Conservation (phyloP, 1,140 invertebrate species). For the Pachypeltis micranthus region DNA sequence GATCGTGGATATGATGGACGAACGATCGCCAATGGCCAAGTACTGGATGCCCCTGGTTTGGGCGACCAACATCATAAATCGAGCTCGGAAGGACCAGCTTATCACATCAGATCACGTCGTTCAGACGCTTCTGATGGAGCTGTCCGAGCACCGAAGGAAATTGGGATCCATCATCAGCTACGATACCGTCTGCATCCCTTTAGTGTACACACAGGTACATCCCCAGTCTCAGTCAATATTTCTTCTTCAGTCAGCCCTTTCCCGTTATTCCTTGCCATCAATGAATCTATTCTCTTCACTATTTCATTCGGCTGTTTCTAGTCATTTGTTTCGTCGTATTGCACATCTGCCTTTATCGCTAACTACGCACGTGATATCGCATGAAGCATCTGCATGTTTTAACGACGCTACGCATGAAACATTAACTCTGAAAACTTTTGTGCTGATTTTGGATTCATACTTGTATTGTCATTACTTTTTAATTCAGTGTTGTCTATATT, state of each 20-base stretch:
- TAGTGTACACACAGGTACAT: conserved; percentile 98
- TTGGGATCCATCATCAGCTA: conserved; percentile 77
- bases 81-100: conserved; percentile 65
- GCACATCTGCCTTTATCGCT: background rate
- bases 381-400: background rate
- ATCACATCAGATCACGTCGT: conserved; percentile 78
- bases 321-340: no score
- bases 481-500: no score
- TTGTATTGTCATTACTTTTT: no score
- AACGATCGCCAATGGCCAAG: conserved; percentile 73
- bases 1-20: conserved; percentile 79
- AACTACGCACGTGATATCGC: background rate
- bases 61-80: conserved; percentile 81
- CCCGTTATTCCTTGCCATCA: no score
- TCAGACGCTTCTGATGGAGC: conserved; percentile 67
- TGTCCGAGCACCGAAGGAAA: conserved; percentile 69
- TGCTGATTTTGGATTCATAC: no score
- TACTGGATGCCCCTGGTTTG: conserved; percentile 89
- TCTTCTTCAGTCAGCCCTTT: no score
- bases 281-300: no score
- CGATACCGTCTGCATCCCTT: conserved; percentile 92
- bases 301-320: no score
- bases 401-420: background rate
- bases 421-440: no score
- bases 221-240: no score